Percentiles rank a stretch among this genome's conserved stretches.
phyloP scores from a whole-genome alignment of 2,797 vertebrate species.

The Peromyscus nudipes region DNA sequence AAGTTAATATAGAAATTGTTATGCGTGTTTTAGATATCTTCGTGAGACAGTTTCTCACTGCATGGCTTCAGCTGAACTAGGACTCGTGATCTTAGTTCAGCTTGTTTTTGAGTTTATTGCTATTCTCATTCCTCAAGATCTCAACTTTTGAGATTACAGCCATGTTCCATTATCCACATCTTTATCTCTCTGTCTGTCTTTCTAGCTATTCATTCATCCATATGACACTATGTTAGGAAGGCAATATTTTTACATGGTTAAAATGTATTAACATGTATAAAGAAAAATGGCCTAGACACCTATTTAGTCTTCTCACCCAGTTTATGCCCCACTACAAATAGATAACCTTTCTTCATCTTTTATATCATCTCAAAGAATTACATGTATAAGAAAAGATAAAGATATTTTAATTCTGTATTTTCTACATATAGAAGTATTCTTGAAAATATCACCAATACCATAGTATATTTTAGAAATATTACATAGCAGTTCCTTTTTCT shows the following conservation, averaged over 20 bases:
- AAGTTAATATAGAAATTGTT: background rate
- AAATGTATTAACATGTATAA: background rate
- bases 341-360: background rate
- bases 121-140: background rate
- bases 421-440: background rate
- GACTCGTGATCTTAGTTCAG: background rate
- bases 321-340: background rate
- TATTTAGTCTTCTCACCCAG: background rate
- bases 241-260: background rate
- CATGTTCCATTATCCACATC: background rate
- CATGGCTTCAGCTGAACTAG: background rate
- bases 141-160: background rate
- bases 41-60: background rate
- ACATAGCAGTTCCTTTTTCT: background rate
- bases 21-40: background rate
- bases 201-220: background rate
- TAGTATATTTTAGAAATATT: constrained; percentile 19
- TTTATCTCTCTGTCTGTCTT: background rate
- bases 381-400: background rate
- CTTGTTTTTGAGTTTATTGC: background rate
- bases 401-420: background rate
- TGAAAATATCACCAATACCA: background rate
- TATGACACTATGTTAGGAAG: background rate
- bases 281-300: background rate
- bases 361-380: background rate